Evolutionary conservation across 2,797 vertebrate species (phyloP), one percentile per base, ranked within the genome.

Genomic region (Xenops minutus): DNA sequence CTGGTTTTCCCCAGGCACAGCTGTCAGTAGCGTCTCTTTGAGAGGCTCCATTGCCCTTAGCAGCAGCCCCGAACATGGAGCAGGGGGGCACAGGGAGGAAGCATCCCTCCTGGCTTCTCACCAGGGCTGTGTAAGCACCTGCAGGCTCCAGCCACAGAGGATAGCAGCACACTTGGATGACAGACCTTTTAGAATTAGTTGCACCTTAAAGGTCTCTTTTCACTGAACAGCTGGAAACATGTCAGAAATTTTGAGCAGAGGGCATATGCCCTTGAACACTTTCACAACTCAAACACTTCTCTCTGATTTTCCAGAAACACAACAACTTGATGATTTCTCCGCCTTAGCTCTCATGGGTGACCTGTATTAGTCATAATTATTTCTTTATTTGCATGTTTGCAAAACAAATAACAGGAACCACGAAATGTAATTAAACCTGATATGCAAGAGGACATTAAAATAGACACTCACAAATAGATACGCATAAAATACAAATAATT

Each of bases 161-260:
- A 63, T 14, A 63, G 18, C 0, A 0, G 14, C 30, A 59, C 0
- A 0, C 11, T 32, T 48, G 34, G 17, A 49, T 5, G 18, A 59
- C 27, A 46, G 30, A 58, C 9, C 5, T 66, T 36, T 43, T 41
- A 51, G 32, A 68, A 56, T 9, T 10, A 12, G 19, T 7, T 37
- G 22, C 27, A 66, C 7, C 61, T 78, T 59, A 44, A 72, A 75
- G 18, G 48, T 58, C 22, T 77, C 54, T 85, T 30, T 62, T 37
- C 9, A 36, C 44, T 12, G 5, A 82, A 44, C 58, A 89, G 34
- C 48, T 69, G 39, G 29, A 29, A 23, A 16, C 39, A 44, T 2
- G 9, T 62, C 44, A 58, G 44, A 63, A 62, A 73, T 84, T 64
- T 27, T 67, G 43, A 88, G 51, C 24, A 36, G 13, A 51, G 21